These are phyloP conservation scores for Bursaphelenchus okinawaensis DNA, from an alignment of 2,888 invertebrate species.

Conservation along the genomic window DNA sequence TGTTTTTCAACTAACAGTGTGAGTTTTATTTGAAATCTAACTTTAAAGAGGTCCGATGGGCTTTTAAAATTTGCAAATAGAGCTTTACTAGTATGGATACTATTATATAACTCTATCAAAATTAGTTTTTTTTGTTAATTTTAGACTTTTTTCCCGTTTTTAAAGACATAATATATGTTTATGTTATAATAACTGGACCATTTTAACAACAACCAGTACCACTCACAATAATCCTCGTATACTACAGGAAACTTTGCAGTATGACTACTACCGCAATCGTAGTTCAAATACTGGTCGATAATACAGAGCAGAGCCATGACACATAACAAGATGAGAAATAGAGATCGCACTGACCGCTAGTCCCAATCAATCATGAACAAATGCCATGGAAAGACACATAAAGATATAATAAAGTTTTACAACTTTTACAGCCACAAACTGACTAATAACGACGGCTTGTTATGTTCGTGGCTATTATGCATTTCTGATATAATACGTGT, in stretches of 20 bases:
- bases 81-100: too few relatives aligned
- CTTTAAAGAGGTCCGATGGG: too few relatives aligned
- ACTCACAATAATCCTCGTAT: not conserved
- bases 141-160: too few relatives aligned
- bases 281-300: not conserved
- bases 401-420: too few relatives aligned
- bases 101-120: too few relatives aligned
- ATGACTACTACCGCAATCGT: not conserved
- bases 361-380: not conserved
- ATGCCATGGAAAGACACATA: not conserved
- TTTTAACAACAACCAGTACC: not conserved
- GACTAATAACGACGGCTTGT: not conserved
- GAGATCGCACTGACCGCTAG: not conserved
- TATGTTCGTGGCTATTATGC: not conserved
- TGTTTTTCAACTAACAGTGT: too few relatives aligned
- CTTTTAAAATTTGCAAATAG: too few relatives aligned
- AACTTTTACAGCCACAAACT: not conserved
- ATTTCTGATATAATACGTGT: not conserved
- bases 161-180: not conserved
- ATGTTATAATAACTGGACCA: too few relatives aligned
- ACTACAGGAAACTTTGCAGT: not conserved
- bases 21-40: too few relatives aligned
- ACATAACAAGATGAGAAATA: too few relatives aligned
- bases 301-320: not conserved
- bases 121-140: not conserved